Conservation (phyloP, 2,797 vertebrate species). For the Numenius phaeopus region DNA sequence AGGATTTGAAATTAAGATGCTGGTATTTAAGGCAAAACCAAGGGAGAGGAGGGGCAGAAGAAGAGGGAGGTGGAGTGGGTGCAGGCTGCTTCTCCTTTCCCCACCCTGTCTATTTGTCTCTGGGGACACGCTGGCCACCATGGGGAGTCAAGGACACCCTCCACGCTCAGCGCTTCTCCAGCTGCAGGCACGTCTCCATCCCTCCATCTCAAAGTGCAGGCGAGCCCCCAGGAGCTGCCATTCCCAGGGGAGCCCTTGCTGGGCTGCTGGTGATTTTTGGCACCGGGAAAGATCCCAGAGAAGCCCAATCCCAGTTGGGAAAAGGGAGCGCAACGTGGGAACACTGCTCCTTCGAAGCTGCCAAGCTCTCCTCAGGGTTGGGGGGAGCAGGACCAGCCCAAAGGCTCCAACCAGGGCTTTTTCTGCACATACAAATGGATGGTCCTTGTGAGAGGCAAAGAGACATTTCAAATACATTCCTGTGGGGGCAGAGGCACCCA, state of each 20-base stretch:
- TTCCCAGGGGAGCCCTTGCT: background rate
- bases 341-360: rapidly evolving
- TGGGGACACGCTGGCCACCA: background rate
- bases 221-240: rapidly evolving
- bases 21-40: background rate
- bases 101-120: too few species aligned
- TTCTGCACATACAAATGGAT: background rate
- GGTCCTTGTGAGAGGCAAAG: background rate
- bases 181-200: background rate
- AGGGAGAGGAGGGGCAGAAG: too few species aligned
- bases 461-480: background rate
- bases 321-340: background rate
- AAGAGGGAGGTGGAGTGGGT: background rate
- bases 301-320: background rate
- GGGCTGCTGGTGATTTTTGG: background rate
- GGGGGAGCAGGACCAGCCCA: background rate
- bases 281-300: rapidly evolving
- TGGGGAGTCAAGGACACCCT: background rate
- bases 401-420: background rate
- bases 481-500: rapidly evolving
- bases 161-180: rapidly evolving
- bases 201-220: background rate
- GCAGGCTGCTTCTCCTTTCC: background rate
- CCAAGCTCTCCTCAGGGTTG: rapidly evolving
- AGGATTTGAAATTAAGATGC: background rate